Evolutionary conservation across 1,140 invertebrate genomes (phyloP), one percentile per base, ranked within the genome.

Genomic region (Coboldia fuscipes): DNA sequence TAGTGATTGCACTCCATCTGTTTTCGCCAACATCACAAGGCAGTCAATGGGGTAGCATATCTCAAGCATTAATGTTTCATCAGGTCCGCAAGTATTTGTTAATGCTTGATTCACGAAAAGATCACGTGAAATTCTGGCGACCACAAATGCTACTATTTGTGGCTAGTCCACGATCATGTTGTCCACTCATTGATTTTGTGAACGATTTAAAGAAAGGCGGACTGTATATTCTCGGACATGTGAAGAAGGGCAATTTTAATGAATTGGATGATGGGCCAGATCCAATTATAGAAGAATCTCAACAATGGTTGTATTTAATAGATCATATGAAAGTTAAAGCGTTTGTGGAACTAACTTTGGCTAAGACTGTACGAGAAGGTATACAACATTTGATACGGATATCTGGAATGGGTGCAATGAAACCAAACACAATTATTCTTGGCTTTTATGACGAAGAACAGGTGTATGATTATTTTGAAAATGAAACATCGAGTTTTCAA

Each of bases 121-220:
- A 94, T 52, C 94, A 99, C 54, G 89, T 98, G 1, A 98, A 97
- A 60, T 98, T 92, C 57, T 99, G 96, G 96, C 61, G 94, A 18
- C 94, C 94, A 1, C 94, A 98, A 61, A 85, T 99, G 54, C 54
- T 99, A 8, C 57, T 98, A 2, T 64, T 99, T 56, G 77, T 98
- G 4, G 71, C 80, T 1, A 90, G 85, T 39, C 92, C 93, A 2
- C 62, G 90, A n/a, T 78, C 83, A 7, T 68, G 71, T 2, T 83
- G 84, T 46, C 80, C 89, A 1, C 58, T 98, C 4, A 93, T 98
- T 27, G 77, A 89, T 58, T 99, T 98, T 62, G 82, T 94, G 2
- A 99, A 99, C 54, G 93, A 97, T 53, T 65, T 98, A 43, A 99
- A 99, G 53, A 99, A 99, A 58, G 84, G 89, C 41, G 96, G 96